These are phyloP conservation scores for Parochlus steinenii DNA, from an alignment of 2,888 invertebrate species.

Conservation along the genomic window DNA sequence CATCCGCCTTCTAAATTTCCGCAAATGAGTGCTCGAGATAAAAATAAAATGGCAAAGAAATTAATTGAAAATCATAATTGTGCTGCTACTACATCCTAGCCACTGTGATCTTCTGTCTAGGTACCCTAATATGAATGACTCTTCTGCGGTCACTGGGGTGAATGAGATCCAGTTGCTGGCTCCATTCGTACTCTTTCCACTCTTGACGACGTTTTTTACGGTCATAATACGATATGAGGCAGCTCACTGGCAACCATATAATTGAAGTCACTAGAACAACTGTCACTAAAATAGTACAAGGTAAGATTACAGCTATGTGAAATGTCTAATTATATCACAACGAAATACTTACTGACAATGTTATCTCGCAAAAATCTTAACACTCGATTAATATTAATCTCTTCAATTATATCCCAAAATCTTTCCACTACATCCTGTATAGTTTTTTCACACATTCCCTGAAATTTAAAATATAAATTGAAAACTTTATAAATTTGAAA, in stretches of 20 bases:
- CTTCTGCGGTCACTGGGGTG: conserved; percentile 57
- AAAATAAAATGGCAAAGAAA: too few species aligned
- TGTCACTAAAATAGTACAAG: conserved; percentile 27
- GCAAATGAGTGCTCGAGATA: too few species aligned
- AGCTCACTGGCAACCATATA: conserved; percentile 89
- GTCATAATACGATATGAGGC: conserved; percentile 72
- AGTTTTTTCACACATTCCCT: conserved; percentile 89
- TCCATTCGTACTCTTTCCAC: conserved; percentile 55
- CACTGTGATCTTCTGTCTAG: conserved; percentile 29
- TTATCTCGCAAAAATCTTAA: conserved; percentile 79
- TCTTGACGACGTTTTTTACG: conserved; percentile 53
- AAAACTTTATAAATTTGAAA: conserved; percentile 1
- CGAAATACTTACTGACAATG: conserved; percentile 56
- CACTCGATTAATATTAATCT: conserved; percentile 86
- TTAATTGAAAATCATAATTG: too few species aligned
- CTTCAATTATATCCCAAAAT: conserved; percentile 95
- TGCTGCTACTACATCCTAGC: conserved; percentile 24
- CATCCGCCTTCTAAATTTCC: too few species aligned
- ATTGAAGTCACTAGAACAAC: conserved; percentile 81
- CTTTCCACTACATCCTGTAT: conserved; percentile 90
- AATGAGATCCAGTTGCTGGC: conserved; percentile 47
- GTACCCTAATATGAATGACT: conserved; percentile 43
- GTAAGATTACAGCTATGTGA: background rate
- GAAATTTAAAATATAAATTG: conserved; percentile 17
- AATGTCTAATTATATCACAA: background rate